Percentiles rank a stretch among this genome's conserved stretches.
phyloP scores from a whole-genome alignment of 2,113 vertebrate genomes.

The Oreochromis niloticus region DNA sequence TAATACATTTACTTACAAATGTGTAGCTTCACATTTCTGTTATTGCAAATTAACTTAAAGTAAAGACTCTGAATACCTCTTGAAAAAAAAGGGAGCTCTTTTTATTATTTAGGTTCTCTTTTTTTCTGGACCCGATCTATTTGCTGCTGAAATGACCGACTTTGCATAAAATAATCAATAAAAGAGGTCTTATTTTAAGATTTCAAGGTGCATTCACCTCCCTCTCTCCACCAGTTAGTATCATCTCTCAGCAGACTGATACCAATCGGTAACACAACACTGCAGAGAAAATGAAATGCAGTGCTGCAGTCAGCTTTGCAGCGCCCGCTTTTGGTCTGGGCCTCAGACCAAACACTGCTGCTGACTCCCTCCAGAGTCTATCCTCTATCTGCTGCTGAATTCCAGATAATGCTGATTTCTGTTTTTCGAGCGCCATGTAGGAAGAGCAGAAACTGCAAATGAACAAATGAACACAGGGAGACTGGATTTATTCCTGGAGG shows the following conservation, averaged over 20 bases:
- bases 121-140: background rate
- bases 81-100: background rate
- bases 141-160: background rate
- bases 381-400: background rate
- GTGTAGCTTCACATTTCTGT: background rate
- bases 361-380: background rate
- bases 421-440: background rate
- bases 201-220: background rate
- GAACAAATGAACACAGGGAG: background rate
- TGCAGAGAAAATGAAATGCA: conserved; percentile 51
- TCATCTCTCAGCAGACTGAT: conserved; percentile 35
- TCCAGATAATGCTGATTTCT: conserved; percentile 6
- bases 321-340: background rate
- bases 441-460: background rate
- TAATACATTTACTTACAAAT: background rate
- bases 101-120: background rate
- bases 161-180: background rate
- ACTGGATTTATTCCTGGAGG: background rate
- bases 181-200: background rate
- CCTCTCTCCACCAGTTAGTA: conserved; percentile 7
- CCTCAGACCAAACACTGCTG: background rate
- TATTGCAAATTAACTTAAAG: background rate
- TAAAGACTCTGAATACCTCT: background rate
- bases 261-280: conserved; percentile 49
- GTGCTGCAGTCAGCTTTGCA: conserved; percentile 27